Evolutionary conservation across 2,888 invertebrate genomes (phyloP), one percentile per base, ranked within the genome.

Genomic region (Lycaena phlaeas): DNA sequence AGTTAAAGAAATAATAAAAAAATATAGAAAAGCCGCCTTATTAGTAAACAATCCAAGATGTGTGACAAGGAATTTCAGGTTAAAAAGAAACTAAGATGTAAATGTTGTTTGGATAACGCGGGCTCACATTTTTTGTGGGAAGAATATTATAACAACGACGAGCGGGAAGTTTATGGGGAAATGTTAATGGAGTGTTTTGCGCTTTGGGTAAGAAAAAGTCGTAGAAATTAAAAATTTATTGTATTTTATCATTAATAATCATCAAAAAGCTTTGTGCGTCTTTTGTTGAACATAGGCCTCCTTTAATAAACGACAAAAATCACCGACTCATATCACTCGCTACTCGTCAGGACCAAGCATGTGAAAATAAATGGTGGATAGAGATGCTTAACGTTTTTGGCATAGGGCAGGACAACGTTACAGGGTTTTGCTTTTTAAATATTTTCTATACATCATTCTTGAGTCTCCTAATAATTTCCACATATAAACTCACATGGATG

Each of bases 181-280:
- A 75, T 77, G 69, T 47, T 78, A 1, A 49, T 54, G 1, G 57
- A 76, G 40, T 77, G 76, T 52, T 78, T 72, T 53, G 51, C 54
- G 7, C 48, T 77, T 14, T 43, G 59, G 44, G 77, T 77, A 50
- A 67, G 68, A 5, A n/a, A 27, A n/a, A 27, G 3, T 10, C 27
- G 5, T 27, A 3, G 4, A 6, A 3, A 6, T 6, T 27, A 3
- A n/a, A 4, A n/a, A n/a, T n/a, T n/a, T n/a, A n/a, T n/a, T n/a
- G n/a, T n/a, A n/a, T n/a, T n/a, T n/a, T n/a, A n/a, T n/a, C n/a
- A n/a, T n/a, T n/a, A n/a, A n/a, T n/a, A n/a, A n/a, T n/a, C n/a
- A n/a, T n/a, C n/a, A n/a, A n/a, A n/a, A n/a, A n/a, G n/a, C n/a
- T n/a, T n/a, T n/a, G n/a, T n/a, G n/a, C n/a, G n/a, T n/a, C n/a